Evolutionary conservation across 1,140 invertebrate species (phyloP).

Genomic region (Apis cerana): DNA sequence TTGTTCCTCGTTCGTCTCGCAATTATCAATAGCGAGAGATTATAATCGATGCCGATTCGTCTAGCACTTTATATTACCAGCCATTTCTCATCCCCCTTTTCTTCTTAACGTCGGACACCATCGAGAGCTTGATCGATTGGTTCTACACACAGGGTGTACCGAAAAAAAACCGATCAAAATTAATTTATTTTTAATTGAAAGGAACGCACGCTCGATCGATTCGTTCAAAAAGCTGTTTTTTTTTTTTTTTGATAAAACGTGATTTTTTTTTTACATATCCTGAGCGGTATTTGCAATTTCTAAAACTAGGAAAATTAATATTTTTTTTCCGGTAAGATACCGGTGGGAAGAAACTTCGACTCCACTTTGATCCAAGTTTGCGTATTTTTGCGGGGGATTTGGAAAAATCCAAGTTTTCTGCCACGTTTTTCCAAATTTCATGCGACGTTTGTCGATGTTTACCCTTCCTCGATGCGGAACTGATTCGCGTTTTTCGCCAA

Average conservation of each 20-base stretch:
- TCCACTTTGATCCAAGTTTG: slow-evolving; percentile 13
- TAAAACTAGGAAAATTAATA: neutral
- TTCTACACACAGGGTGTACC: too few relatives aligned
- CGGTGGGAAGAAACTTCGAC: neutral
- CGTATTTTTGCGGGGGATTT: slow-evolving; percentile 20
- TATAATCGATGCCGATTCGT: slow-evolving; percentile 20
- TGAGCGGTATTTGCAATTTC: neutral
- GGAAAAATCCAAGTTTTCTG: neutral
- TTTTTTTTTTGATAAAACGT: too few relatives aligned
- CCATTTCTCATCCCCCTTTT: neutral
- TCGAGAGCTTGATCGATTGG: neutral
- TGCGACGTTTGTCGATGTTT: neutral
- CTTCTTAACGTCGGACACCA: neutral
- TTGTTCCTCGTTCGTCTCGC: slow-evolving; percentile 15
- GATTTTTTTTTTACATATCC: too few relatives aligned
- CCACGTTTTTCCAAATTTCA: neutral
- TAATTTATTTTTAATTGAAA: too few relatives aligned
- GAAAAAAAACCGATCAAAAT: too few relatives aligned
- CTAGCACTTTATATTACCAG: slow-evolving; percentile 5
- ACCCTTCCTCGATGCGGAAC: neutral
- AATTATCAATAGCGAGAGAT: slow-evolving; percentile 46
- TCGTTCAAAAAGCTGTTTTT: too few relatives aligned
- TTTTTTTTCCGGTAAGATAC: slow-evolving; percentile 3
- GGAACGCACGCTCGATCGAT: too few relatives aligned
- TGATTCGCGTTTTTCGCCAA: neutral